phyloP scores from a whole-genome alignment of 2,113 vertebrate species.

The Tympanuchus pallidicinctus region DNA sequence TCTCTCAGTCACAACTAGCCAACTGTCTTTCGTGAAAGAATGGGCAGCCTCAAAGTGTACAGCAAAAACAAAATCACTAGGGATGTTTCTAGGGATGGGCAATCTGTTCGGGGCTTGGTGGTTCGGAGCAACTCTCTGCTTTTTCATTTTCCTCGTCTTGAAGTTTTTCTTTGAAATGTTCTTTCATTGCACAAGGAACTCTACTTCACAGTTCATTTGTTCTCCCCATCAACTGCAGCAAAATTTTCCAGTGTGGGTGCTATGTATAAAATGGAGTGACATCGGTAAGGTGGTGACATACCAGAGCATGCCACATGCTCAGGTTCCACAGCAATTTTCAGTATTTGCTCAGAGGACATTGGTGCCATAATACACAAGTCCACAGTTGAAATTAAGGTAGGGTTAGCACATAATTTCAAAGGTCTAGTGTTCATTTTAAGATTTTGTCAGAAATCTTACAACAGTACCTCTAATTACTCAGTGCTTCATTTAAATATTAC shows the following conservation, averaged over 20 bases:
- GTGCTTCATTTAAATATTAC: not conserved
- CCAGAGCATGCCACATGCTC: fast-evolving
- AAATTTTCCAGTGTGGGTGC: not conserved
- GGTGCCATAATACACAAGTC: not conserved
- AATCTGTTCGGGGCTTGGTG: not conserved
- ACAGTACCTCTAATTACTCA: not conserved
- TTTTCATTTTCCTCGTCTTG: not conserved
- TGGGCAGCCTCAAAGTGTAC: fast-evolving
- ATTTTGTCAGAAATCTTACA: not conserved
- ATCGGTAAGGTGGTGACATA: not conserved
- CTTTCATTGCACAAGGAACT: not conserved
- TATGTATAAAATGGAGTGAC: not conserved
- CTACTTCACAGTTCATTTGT: not conserved
- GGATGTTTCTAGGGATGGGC: not conserved
- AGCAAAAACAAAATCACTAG: not conserved
- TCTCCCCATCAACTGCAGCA: fast-evolving
- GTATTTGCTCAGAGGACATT: not conserved
- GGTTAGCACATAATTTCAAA: not conserved
- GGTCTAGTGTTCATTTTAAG: not conserved
- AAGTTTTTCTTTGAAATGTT: not conserved
- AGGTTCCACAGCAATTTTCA: not conserved
- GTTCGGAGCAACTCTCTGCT: not conserved
- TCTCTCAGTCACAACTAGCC: not conserved
- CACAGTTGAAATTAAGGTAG: not conserved
- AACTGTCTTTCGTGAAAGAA: not conserved